phyloP scores from a whole-genome alignment of 1,140 invertebrate species.

The Meloidogyne chitwoodi region DNA sequence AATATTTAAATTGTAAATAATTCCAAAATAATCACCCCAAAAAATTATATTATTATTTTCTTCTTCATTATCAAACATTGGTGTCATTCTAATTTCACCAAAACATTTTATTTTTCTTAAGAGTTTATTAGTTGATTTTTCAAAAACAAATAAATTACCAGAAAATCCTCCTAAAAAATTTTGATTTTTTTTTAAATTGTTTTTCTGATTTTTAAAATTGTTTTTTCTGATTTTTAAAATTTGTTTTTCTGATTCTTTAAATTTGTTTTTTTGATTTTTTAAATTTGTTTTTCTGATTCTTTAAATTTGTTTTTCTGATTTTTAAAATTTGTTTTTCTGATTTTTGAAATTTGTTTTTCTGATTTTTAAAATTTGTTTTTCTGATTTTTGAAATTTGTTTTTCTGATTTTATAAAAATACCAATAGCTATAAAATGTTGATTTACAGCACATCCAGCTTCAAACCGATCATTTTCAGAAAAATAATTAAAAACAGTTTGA shows the following conservation, averaged over 20 bases:
- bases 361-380: not conserved
- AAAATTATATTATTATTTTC: not conserved
- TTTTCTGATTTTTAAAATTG: no score
- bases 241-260: no score
- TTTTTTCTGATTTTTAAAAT: no score
- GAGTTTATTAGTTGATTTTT: not conserved
- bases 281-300: not conserved
- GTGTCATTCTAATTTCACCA: slow-evolving; percentile 22
- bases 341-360: not conserved
- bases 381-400: not conserved
- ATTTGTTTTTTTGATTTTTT: not conserved
- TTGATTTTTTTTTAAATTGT: not conserved
- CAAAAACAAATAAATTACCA: slow-evolving; percentile 12
- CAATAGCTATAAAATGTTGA: slow-evolving; percentile 14
- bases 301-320: not conserved
- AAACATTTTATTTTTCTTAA: not conserved
- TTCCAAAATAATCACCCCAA: slow-evolving; percentile 16
- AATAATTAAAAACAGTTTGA: not conserved
- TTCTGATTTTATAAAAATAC: not conserved
- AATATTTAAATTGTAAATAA: slow-evolving; percentile 1
- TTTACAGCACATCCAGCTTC: slow-evolving; percentile 9
- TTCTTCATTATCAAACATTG: slow-evolving; percentile 18
- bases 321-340: not conserved
- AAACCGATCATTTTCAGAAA: not conserved
- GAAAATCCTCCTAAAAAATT: slow-evolving; percentile 24